phyloP scores from a whole-genome alignment of 2,797 vertebrate species.

The Anguilla pacifica region DNA sequence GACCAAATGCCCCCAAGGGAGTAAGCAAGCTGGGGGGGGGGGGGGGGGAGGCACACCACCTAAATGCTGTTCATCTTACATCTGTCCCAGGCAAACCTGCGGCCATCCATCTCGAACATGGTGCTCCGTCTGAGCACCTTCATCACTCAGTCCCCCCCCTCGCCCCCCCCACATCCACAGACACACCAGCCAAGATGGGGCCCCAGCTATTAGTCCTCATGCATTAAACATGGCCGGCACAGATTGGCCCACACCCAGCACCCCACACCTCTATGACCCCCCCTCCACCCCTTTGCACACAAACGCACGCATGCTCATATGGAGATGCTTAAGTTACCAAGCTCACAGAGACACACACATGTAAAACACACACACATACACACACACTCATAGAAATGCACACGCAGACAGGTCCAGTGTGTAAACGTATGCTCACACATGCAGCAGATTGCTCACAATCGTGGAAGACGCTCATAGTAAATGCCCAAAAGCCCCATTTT shows the following conservation, averaged over 20 bases:
- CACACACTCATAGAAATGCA: neutral
- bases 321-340: neutral
- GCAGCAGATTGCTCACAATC: neutral
- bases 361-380: constrained; percentile 31
- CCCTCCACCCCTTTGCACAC: constrained; percentile 10
- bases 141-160: neutral
- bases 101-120: neutral
- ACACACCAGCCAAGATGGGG: constrained; percentile 49
- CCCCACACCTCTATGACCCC: constrained; percentile 22
- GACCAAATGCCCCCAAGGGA: neutral
- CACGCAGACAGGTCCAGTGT: neutral
- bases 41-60: constrained; percentile 42
- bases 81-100: constrained; percentile 55
- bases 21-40: constrained; percentile 38
- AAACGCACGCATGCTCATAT: constrained; percentile 18
- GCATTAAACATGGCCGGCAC: constrained; percentile 78
- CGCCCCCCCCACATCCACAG: constrained; percentile 39
- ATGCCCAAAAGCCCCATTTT: constrained; percentile 46
- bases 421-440: constrained; percentile 39
- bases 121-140: neutral
- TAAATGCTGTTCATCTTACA: constrained; percentile 50
- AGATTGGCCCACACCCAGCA: constrained; percentile 60
- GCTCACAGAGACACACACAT: neutral
- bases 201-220: constrained; percentile 76
- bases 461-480: constrained; percentile 36